phyloP scores from a whole-genome alignment of 1,140 invertebrate genomes.

The Pygmarrhopalites habei region DNA sequence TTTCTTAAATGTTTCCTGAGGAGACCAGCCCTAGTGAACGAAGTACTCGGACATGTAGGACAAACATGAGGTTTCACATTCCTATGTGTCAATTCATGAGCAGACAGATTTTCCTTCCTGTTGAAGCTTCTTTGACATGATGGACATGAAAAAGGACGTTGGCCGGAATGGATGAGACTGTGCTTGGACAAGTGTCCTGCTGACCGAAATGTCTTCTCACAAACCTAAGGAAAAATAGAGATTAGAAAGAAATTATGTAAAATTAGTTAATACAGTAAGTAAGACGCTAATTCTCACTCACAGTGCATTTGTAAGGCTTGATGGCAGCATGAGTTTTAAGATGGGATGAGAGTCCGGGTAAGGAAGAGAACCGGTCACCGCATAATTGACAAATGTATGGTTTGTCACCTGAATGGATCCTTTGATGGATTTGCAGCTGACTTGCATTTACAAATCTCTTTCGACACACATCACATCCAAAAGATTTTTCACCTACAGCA shows the following conservation, averaged over 20 bases:
- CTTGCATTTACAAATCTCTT: constrained; percentile 9
- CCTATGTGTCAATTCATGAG: constrained; percentile 15
- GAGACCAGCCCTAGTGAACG: constrained; percentile 2
- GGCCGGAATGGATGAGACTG: constrained; percentile 6
- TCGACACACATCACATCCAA: background rate
- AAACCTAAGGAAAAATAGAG: constrained; percentile 12
- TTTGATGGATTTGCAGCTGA: background rate
- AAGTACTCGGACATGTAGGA: background rate
- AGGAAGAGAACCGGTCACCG: constrained; percentile 2
- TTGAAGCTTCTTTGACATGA: constrained; percentile 15
- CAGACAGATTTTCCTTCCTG: constrained; percentile 13
- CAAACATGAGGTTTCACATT: constrained; percentile 11
- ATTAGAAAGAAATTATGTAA: constrained; percentile 7
- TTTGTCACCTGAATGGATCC: constrained; percentile 47
- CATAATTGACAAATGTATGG: constrained; percentile 50
- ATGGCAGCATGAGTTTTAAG: constrained; percentile 14
- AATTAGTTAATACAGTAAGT: constrained; percentile 7
- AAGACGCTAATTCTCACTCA: constrained; percentile 44
- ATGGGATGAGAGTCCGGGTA: background rate
- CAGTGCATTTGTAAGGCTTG: constrained; percentile 55
- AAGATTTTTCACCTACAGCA: constrained; percentile 12
- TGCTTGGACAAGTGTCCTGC: constrained; percentile 14
- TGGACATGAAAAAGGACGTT: background rate
- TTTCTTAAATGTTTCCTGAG: constrained; percentile 4
- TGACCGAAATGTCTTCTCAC: constrained; percentile 8